Evolutionary conservation across 2,888 invertebrate genomes (phyloP).

Genomic region (Pecten maximus): DNA sequence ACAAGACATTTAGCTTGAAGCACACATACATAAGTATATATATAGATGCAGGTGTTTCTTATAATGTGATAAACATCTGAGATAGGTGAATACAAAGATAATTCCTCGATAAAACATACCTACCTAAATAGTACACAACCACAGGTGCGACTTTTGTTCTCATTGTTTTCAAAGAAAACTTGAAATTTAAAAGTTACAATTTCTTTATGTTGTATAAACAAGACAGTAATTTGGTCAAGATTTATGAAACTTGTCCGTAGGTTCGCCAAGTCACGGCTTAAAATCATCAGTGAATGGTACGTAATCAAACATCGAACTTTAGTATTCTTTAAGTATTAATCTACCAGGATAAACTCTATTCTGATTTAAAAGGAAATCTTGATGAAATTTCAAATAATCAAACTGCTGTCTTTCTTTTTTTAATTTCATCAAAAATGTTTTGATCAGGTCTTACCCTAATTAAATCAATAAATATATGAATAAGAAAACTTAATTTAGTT

Average conservation of each 20-base stretch:
- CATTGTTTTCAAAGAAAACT: constrained; percentile 10
- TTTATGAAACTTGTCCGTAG: not conserved
- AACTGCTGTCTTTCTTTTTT: too few species aligned
- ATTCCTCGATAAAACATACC: not conserved
- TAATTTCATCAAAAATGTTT: not conserved
- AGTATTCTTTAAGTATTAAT: not conserved
- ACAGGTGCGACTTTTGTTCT: not conserved
- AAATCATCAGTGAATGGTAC: not conserved
- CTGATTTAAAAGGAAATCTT: too few species aligned
- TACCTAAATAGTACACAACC: not conserved
- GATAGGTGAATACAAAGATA: not conserved
- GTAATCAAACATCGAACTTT: not conserved
- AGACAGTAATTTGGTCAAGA: not conserved
- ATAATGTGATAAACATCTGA: not conserved
- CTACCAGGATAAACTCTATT: not conserved
- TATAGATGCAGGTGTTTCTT: not conserved
- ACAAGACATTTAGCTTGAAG: not conserved
- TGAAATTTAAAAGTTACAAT: not conserved
- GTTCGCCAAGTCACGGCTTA: not conserved
- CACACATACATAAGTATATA: not conserved
- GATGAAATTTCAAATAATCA: too few species aligned
- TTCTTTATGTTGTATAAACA: constrained; percentile 5
- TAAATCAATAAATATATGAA: not conserved
- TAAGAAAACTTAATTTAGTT: not conserved
- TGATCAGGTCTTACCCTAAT: not conserved